Conservation (phyloP, 2,797 vertebrate genomes). For the Syngnathus rostellatus region DNA sequence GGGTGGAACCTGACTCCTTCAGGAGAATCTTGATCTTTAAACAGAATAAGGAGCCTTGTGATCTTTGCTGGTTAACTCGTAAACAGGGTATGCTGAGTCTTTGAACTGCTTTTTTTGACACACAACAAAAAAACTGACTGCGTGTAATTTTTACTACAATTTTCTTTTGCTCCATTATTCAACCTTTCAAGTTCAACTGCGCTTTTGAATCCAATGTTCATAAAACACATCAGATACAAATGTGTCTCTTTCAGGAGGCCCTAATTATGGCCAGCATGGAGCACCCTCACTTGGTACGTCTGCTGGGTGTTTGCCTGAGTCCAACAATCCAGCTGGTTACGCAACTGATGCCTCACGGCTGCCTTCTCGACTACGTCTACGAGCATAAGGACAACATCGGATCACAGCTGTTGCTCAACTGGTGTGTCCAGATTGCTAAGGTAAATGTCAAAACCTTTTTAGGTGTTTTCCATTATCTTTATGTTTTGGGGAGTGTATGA, state of each 20-base stretch:
- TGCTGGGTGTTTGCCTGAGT: conserved; percentile 89
- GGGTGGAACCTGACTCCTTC: conserved; percentile 34
- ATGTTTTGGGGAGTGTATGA: too few relatives aligned
- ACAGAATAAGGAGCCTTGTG: conserved; percentile 44
- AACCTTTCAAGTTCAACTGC: too few relatives aligned
- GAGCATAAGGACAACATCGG: conserved; percentile 98
- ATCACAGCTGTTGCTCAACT: conserved; percentile 93
- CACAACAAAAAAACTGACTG: not conserved
- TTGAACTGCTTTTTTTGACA: conserved; percentile 13
- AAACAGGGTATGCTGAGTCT: conserved; percentile 26
- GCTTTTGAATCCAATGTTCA: too few relatives aligned
- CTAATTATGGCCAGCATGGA: conserved; percentile 99
- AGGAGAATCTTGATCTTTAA: conserved; percentile 42
- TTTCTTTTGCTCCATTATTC: too few relatives aligned
- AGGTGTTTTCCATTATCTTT: not conserved
- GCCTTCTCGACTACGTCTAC: conserved; percentile 90
- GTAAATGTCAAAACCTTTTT: conserved; percentile 58
- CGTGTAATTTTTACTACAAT: too few relatives aligned
- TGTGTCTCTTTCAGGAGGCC: conserved; percentile 77
- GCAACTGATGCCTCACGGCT: conserved; percentile 96
- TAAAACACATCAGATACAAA: conserved; percentile 6
- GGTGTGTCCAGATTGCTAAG: conserved; percentile 99
- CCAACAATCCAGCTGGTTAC: conserved; percentile 97
- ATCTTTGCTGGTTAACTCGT: conserved; percentile 41
- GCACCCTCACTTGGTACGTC: conserved; percentile 89